phyloP scores from a whole-genome alignment of 2,113 vertebrate genomes.

The Himantopus leucocephalus region DNA sequence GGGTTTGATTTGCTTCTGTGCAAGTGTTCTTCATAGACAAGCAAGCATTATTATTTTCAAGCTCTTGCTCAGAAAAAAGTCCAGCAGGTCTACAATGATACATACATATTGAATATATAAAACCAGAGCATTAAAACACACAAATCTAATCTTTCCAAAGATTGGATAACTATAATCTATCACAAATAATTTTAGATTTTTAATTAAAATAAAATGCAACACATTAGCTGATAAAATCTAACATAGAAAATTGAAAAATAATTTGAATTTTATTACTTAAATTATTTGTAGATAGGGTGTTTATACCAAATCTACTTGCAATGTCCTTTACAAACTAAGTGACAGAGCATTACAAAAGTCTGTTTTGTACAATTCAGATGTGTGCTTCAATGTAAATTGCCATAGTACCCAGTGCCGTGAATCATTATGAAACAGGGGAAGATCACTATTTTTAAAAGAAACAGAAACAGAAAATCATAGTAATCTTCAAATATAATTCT shows the following conservation, averaged over 20 bases:
- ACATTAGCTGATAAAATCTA: neutral
- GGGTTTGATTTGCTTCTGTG: neutral
- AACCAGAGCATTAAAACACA: neutral
- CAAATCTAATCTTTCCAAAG: neutral
- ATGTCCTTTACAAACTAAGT: neutral
- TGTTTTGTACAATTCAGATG: neutral
- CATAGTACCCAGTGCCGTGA: neutral
- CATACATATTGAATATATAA: neutral
- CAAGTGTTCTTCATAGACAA: neutral
- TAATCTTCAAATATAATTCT: neutral
- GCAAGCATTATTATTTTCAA: neutral
- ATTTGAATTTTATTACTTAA: neutral
- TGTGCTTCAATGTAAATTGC: neutral
- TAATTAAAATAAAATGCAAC: neutral
- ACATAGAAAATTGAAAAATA: neutral
- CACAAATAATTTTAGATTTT: neutral
- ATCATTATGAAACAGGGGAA: neutral
- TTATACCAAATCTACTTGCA: neutral
- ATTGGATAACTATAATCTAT: neutral
- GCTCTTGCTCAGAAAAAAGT: neutral
- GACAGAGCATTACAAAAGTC: neutral
- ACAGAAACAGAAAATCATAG: neutral
- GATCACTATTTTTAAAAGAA: neutral
- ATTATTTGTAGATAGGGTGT: neutral
- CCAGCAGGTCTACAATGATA: neutral